A percentile compares a stretch with the other conserved stretches of the same genome.
Conservation (phyloP, 2,797 vertebrate genomes). For the Brachyrhaphis roseni region DNA sequence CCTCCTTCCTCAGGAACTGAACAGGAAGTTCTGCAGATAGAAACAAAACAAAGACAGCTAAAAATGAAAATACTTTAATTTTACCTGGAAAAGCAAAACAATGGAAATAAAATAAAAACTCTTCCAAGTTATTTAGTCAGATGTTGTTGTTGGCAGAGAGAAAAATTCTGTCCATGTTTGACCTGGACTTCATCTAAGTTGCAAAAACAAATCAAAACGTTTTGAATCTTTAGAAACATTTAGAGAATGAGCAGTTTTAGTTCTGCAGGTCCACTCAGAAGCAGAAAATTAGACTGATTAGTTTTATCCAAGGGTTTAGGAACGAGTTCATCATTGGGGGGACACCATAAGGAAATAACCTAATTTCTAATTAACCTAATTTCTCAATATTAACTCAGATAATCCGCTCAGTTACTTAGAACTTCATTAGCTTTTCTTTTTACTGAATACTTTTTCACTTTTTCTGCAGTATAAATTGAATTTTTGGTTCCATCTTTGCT, state of each 20-base stretch:
- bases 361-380: no score
- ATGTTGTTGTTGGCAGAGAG: no score
- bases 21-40: neutral
- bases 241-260: no score
- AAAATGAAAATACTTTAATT: neutral
- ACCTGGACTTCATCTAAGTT: neutral
- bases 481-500: no score
- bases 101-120: no score
- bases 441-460: neutral
- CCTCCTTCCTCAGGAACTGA: conserved; percentile 5
- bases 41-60: neutral
- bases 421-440: neutral
- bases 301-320: no score
- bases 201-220: neutral
- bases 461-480: neutral
- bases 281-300: no score
- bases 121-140: no score
- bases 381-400: neutral
- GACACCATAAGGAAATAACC: neutral
- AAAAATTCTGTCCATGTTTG: no score
- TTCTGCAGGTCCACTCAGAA: no score
- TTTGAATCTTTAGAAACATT: neutral
- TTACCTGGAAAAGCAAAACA: no score
- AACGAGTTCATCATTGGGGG: no score
- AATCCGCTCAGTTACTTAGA: neutral